phyloP scores from a whole-genome alignment of 2,113 vertebrate species.

The Melanostigma gelatinosum region DNA sequence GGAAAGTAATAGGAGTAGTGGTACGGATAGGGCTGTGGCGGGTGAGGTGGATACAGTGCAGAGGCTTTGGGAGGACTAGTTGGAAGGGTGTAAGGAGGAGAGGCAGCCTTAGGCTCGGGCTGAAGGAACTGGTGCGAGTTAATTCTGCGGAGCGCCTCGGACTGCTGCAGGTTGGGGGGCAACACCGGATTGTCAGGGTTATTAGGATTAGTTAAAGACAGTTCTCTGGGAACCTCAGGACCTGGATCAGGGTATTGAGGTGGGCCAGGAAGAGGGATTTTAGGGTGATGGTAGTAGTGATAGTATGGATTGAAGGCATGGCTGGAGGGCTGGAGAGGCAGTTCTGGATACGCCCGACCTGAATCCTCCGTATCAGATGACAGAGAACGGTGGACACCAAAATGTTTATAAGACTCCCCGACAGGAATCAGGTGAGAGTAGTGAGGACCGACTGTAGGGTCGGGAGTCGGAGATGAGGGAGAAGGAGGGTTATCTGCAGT shows the following conservation, averaged over 20 bases:
- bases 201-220: neutral
- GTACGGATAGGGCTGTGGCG: slow-evolving; percentile 24
- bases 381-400: rapidly evolving
- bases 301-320: slow-evolving; percentile 61
- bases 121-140: neutral
- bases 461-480: neutral
- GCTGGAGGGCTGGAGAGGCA: slow-evolving; percentile 16
- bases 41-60: neutral
- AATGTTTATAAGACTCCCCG: neutral
- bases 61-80: neutral
- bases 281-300: slow-evolving; percentile 75
- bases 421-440: neutral
- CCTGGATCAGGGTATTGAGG: slow-evolving; percentile 21
- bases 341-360: neutral
- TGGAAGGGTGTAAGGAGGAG: neutral
- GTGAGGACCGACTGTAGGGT: neutral
- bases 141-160: neutral
- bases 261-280: slow-evolving; percentile 54
- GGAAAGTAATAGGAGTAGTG: slow-evolving; percentile 37
- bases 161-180: neutral
- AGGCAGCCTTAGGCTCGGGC: neutral
- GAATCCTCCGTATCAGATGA: neutral
- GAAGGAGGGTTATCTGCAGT: neutral
- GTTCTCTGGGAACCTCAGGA: neutral
- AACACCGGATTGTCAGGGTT: neutral